Percentiles rank a stretch among this genome's conserved stretches.
Conservation (phyloP, 2,888 invertebrate genomes). For the Philereme transversata region DNA sequence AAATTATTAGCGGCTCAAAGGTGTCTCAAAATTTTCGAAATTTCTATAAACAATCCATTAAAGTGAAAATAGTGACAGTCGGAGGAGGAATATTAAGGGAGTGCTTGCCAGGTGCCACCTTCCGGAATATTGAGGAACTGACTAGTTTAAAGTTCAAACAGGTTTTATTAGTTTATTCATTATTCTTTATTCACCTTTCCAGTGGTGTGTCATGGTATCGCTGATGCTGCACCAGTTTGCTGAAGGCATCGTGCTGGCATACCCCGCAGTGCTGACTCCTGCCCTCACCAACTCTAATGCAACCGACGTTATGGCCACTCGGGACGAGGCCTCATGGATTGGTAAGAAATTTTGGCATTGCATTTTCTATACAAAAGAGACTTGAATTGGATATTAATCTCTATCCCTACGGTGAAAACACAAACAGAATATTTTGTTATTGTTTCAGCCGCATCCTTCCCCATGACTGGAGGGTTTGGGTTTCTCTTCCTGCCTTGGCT, state of each 20-base stretch:
- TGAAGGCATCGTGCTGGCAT: constrained; percentile 14
- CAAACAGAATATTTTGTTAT: background rate
- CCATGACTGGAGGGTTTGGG: constrained; percentile 9
- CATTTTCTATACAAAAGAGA: too few relatives aligned
- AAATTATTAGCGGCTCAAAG: too few relatives aligned
- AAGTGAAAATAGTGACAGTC: too few relatives aligned
- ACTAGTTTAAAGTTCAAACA: too few relatives aligned
- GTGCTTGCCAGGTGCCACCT: too few relatives aligned
- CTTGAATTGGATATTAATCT: too few relatives aligned
- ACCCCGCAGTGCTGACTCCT: constrained; percentile 10
- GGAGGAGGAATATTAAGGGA: too few relatives aligned
- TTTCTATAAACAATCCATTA: too few relatives aligned
- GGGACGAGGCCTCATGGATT: constrained; percentile 14
- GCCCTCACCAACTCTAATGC: constrained; percentile 2
- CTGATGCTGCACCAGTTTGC: constrained; percentile 13
- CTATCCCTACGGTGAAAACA: too few relatives aligned
- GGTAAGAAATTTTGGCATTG: background rate
- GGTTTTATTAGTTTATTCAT: too few relatives aligned
- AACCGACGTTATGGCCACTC: constrained; percentile 2
- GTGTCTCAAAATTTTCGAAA: too few relatives aligned
- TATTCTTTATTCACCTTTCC: background rate
- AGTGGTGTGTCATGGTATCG: constrained; percentile 12
- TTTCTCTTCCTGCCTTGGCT: constrained; percentile 13
- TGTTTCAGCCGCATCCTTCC: constrained; percentile 9
- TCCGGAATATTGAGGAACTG: too few relatives aligned